phyloP scores from a whole-genome alignment of 2,888 invertebrate genomes.

The Rotaria magnacalcarata region DNA sequence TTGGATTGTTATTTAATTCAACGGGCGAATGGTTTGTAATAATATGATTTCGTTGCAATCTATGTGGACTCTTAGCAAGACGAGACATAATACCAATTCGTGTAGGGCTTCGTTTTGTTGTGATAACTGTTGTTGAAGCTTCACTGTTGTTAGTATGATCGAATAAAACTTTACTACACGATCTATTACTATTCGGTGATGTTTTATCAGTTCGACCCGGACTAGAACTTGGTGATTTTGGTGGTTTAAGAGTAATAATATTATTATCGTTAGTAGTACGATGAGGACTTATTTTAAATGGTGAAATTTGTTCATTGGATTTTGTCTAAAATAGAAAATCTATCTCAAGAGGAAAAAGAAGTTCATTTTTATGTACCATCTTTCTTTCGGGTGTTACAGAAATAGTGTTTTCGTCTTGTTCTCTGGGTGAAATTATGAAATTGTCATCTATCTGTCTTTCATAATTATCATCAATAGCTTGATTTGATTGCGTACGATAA shows the following conservation, averaged over 20 bases:
- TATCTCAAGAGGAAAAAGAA: neutral
- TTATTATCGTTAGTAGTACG: neutral
- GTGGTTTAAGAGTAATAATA: constrained; percentile 24
- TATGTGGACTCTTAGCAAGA: neutral
- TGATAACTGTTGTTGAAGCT: neutral
- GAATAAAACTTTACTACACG: neutral
- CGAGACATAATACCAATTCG: constrained; percentile 30
- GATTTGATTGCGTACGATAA: neutral
- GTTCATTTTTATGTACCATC: neutral
- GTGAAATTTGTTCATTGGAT: neutral
- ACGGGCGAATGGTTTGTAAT: neutral
- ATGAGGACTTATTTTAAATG: neutral
- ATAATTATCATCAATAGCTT: neutral
- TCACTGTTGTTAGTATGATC: neutral
- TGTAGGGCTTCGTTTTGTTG: neutral
- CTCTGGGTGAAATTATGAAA: neutral
- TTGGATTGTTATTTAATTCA: neutral
- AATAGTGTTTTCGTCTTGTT: neutral
- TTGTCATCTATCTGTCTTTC: neutral
- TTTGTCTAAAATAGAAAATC: neutral
- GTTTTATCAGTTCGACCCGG: neutral
- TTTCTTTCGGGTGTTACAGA: neutral
- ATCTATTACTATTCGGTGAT: neutral
- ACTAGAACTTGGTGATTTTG: neutral
- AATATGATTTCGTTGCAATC: neutral